Percentiles rank a stretch among this genome's conserved stretches.
phyloP scores from a whole-genome alignment of 2,113 vertebrate species.

The Hippopotamus amphibius region DNA sequence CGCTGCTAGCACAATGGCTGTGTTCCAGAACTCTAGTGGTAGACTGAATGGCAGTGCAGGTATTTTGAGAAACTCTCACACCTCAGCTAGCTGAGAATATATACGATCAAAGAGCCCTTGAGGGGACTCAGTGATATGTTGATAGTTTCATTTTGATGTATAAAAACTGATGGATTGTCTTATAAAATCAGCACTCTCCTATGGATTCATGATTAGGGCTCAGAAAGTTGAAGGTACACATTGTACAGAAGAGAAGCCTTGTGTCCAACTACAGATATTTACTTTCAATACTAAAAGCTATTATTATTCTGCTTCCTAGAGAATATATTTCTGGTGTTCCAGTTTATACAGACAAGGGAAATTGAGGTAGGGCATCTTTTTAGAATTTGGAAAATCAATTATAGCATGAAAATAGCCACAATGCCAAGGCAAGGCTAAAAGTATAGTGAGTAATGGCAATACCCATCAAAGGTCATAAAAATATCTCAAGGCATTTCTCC shows the following conservation, averaged over 20 bases:
- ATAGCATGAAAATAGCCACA: neutral
- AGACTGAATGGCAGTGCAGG: slow-evolving; percentile 8
- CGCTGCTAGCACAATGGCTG: neutral
- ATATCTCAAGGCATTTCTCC: neutral
- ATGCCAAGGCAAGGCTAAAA: neutral
- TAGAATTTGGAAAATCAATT: neutral
- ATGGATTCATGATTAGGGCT: neutral
- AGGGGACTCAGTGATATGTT: neutral
- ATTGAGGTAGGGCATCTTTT: neutral
- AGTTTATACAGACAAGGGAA: neutral
- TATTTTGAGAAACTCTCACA: slow-evolving; percentile 62
- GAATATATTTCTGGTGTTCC: neutral
- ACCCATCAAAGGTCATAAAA: neutral
- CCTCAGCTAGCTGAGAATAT: slow-evolving; percentile 1
- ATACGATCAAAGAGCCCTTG: neutral
- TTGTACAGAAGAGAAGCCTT: neutral
- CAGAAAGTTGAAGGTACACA: neutral
- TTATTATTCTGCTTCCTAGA: neutral
- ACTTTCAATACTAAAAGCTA: neutral
- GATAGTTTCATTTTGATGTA: neutral
- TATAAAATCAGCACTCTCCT: neutral
- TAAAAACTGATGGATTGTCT: neutral
- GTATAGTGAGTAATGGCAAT: neutral
- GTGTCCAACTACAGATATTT: neutral
- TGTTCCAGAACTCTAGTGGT: neutral